Conservation (phyloP, 2,888 invertebrate genomes). For the Scaptomyza cyrtandrae region DNA sequence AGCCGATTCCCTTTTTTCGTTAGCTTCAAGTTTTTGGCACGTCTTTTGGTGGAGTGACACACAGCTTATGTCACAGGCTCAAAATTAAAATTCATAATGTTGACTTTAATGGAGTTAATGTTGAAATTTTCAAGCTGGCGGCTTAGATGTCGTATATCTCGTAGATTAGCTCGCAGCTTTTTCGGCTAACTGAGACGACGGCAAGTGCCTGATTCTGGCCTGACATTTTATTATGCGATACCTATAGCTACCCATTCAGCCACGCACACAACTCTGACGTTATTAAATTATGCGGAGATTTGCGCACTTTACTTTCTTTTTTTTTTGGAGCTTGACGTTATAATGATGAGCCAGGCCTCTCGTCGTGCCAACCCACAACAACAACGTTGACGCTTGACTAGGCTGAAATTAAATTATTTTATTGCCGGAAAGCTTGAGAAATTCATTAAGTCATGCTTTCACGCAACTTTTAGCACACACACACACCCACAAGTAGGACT, state of each 20-base stretch:
- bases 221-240: conserved; percentile 72
- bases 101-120: conserved; percentile 66
- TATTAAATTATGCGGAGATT: conserved; percentile 81
- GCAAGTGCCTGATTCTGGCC: conserved; percentile 41
- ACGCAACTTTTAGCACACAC: conserved; percentile 63
- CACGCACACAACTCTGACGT: conserved; percentile 53
- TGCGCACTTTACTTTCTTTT: conserved; percentile 62
- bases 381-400: conserved; percentile 33
- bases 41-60: conserved; percentile 25
- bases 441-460: conserved; percentile 74
- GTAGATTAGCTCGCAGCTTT: conserved; percentile 61
- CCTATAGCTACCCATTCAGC: conserved; percentile 18
- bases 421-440: conserved; percentile 72
- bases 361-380: conserved; percentile 1
- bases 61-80: conserved; percentile 32
- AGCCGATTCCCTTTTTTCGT: neutral
- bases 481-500: conserved; percentile 42
- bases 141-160: conserved; percentile 59
- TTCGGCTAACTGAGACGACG: conserved; percentile 33
- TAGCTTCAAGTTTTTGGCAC: conserved; percentile 24
- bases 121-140: conserved; percentile 63
- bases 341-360: conserved; percentile 63
- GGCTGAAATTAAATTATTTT: conserved; percentile 78
- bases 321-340: conserved; percentile 68
- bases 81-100: conserved; percentile 75